phyloP scores from a whole-genome alignment of 2,113 vertebrate species.

The Aix galericulata region DNA sequence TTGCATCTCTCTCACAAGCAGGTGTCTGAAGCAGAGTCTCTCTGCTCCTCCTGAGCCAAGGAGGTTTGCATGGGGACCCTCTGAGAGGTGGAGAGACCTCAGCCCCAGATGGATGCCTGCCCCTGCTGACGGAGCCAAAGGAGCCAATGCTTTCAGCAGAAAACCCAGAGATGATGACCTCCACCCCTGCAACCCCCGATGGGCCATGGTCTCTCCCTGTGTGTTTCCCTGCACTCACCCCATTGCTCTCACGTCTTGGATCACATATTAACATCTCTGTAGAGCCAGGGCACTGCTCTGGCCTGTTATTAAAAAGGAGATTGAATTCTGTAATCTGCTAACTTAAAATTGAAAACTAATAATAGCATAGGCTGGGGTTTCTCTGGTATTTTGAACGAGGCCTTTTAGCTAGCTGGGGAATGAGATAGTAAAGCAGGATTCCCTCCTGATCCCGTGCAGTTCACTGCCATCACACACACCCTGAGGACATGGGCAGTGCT shows the following conservation, averaged over 20 bases:
- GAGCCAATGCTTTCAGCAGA: rapidly evolving
- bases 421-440: neutral
- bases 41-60: neutral
- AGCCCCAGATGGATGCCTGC: rapidly evolving
- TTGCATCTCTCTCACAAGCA: neutral
- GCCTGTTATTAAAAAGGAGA: neutral
- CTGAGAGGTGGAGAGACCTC: neutral
- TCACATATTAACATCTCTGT: neutral
- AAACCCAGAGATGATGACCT: neutral
- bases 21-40: rapidly evolving
- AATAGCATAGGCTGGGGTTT: neutral
- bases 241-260: neutral
- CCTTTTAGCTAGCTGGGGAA: neutral
- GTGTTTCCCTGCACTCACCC: neutral
- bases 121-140: rapidly evolving
- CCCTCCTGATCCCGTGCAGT: neutral
- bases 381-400: neutral
- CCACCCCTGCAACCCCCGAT: neutral
- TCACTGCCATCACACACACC: neutral
- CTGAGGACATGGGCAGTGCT: neutral
- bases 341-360: neutral
- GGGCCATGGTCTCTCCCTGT: neutral
- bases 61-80: neutral
- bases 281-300: neutral
- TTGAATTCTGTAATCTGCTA: neutral